These are phyloP conservation scores for Pelusios castaneus DNA, from an alignment of 2,113 vertebrate genomes.

Conservation along the genomic window DNA sequence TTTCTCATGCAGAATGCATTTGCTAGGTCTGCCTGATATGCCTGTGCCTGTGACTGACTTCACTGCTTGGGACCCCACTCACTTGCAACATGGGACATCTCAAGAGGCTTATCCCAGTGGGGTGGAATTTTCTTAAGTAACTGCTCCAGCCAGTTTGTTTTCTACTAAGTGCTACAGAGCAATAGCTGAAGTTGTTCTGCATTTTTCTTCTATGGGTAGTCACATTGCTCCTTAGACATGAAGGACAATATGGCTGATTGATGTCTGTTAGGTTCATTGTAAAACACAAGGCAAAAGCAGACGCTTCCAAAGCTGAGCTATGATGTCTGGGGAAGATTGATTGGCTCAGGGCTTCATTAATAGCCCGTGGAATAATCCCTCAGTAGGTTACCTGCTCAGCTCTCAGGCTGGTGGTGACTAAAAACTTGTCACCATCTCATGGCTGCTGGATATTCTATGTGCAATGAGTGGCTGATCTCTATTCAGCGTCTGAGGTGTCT, in stretches of 20 bases:
- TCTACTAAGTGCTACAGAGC: background rate
- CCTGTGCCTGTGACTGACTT: background rate
- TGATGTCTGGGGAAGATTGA: background rate
- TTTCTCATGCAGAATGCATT: background rate
- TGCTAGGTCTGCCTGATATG: background rate
- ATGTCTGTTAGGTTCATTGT: background rate
- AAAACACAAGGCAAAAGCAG: constrained; percentile 29
- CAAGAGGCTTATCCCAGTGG: background rate
- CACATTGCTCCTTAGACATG: constrained; percentile 2
- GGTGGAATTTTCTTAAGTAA: background rate
- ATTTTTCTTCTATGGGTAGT: background rate
- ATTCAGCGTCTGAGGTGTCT: background rate
- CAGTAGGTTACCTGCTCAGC: background rate
- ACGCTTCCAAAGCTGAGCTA: background rate
- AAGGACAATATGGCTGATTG: background rate
- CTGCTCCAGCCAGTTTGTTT: background rate
- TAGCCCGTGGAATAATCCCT: background rate
- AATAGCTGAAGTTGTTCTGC: background rate
- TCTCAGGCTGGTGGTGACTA: background rate
- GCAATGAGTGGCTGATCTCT: background rate
- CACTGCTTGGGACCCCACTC: accelerated
- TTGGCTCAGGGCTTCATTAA: background rate
- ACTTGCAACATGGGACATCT: background rate
- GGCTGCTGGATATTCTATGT: background rate
- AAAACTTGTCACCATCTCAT: background rate